phyloP scores from a whole-genome alignment of 1,140 invertebrate genomes.

The Drosophila nebulosa region DNA sequence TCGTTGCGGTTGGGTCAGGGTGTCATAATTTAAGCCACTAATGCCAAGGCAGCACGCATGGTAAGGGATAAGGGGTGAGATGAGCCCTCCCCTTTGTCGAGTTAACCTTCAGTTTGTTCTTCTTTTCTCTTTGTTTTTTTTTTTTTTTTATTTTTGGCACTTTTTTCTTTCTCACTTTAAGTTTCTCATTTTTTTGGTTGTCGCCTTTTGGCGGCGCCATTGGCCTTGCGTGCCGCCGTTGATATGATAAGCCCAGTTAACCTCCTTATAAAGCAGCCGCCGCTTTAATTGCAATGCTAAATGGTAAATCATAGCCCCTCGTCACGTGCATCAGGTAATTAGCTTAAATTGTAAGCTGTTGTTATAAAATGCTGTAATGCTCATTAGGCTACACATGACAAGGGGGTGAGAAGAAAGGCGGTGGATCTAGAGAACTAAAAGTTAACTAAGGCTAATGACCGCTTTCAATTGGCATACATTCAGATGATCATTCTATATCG shows the following conservation, averaged over 20 bases:
- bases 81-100: conserved; percentile 4
- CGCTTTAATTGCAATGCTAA: conserved; percentile 71
- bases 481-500: too few species aligned
- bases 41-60: conserved; percentile 21
- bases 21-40: conserved; percentile 54
- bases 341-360: conserved; percentile 73
- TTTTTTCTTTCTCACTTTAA: conserved; percentile 23
- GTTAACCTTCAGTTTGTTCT: neutral
- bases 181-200: conserved; percentile 39
- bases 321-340: conserved; percentile 75
- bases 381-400: conserved; percentile 24
- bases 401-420: too few species aligned
- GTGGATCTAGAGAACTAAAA: neutral
- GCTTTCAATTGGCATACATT: neutral
- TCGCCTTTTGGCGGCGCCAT: conserved; percentile 35
- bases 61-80: too few species aligned
- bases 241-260: conserved; percentile 64
- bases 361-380: conserved; percentile 48
- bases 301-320: conserved; percentile 74
- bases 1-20: conserved; percentile 44
- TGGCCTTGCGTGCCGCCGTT: conserved; percentile 56
- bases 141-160: conserved; percentile 1
- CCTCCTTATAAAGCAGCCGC: conserved; percentile 24
- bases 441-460: neutral
- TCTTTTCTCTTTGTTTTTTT: neutral